Evolutionary conservation across 2,888 invertebrate genomes (phyloP).

Genomic region (Orchesella flavescens): DNA sequence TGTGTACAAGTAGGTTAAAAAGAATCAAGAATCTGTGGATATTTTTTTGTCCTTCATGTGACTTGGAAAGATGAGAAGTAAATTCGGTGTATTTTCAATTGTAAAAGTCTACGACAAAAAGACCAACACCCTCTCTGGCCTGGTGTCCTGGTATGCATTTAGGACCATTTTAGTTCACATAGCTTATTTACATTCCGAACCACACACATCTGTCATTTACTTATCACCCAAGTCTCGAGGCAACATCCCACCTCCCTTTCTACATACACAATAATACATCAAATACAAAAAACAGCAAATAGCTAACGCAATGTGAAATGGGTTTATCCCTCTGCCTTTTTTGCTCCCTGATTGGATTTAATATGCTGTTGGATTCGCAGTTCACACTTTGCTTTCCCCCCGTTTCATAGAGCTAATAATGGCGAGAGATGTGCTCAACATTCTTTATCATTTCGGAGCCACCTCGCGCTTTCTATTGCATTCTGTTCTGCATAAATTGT

Average conservation of each 20-base stretch:
- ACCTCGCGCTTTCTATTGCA: no score
- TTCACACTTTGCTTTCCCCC: no score
- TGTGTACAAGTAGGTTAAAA: no score
- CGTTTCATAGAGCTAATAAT: no score
- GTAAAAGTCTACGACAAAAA: background rate
- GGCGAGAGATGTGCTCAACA: no score
- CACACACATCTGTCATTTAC: slow-evolving; percentile 54
- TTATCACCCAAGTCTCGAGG: slow-evolving; percentile 35
- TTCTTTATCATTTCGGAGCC: no score
- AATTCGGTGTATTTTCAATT: background rate
- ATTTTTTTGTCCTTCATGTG: background rate
- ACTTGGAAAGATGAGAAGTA: background rate
- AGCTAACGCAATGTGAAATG: background rate
- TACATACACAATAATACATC: background rate
- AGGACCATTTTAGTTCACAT: background rate
- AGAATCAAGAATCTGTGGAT: no score
- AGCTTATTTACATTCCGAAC: slow-evolving; percentile 43
- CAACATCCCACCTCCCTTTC: slow-evolving; percentile 22
- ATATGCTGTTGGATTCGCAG: no score
- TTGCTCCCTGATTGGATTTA: no score
- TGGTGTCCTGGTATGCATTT: background rate
- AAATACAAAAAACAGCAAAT: background rate
- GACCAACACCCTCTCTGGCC: background rate
- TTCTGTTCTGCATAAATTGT: no score
- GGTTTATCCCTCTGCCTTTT: background rate